A percentile compares a stretch with the other conserved stretches of the same genome.
phyloP scores from a whole-genome alignment of 2,113 vertebrate species.

The Nestor notabilis region DNA sequence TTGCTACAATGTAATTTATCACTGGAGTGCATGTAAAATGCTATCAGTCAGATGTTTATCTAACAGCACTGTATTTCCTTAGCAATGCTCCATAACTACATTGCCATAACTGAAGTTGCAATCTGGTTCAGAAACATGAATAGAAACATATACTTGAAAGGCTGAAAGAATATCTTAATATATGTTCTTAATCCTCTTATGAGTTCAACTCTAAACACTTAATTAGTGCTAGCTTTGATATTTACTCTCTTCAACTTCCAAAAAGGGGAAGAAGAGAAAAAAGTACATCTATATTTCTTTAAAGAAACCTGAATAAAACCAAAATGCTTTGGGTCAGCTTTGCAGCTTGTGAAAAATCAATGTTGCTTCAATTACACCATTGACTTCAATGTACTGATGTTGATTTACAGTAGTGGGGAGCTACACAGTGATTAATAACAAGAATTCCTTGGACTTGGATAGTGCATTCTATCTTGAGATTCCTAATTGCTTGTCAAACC shows the following conservation, averaged over 20 bases:
- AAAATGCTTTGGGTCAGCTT: background rate
- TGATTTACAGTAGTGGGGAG: slow-evolving; percentile 26
- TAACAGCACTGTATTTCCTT: background rate
- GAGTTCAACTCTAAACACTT: background rate
- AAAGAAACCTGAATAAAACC: background rate
- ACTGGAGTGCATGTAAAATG: background rate
- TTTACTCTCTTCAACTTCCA: background rate
- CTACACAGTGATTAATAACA: slow-evolving; percentile 19
- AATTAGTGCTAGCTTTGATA: background rate
- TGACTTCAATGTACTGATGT: slow-evolving; percentile 11
- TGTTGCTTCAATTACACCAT: slow-evolving; percentile 11
- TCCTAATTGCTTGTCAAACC: slow-evolving; percentile 37
- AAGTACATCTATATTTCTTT: background rate
- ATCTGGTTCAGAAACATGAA: background rate
- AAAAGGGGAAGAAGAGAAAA: background rate
- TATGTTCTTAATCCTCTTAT: background rate
- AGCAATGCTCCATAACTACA: background rate
- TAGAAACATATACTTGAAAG: background rate
- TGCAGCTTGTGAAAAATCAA: slow-evolving; percentile 49
- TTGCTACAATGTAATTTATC: background rate
- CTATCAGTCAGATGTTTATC: background rate
- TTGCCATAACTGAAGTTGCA: background rate
- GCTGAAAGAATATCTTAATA: background rate
- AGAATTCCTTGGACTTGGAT: background rate
- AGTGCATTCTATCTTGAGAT: slow-evolving; percentile 4